Evolutionary conservation across 2,888 invertebrate genomes (phyloP).

Genomic region (Tetramorium bicarinatum): DNA sequence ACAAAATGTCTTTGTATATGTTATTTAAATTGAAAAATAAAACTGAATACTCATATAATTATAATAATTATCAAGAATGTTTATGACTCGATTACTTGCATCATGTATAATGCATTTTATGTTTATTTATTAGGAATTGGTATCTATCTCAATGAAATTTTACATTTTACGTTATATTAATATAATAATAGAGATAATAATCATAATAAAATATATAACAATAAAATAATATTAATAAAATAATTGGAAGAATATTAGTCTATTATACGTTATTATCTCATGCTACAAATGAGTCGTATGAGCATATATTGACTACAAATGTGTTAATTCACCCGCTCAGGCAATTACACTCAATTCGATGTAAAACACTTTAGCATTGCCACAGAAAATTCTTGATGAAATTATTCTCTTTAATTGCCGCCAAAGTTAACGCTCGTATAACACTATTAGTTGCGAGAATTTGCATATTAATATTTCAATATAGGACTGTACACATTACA

Average conservation of each 20-base stretch:
- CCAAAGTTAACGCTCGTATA: slow-evolving; percentile 8
- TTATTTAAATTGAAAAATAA: slow-evolving; percentile 77
- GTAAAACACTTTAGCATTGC: slow-evolving; percentile 73
- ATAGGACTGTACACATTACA: slow-evolving; percentile 14
- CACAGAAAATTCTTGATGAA: slow-evolving; percentile 24
- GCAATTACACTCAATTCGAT: slow-evolving; percentile 65
- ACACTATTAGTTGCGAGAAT: not conserved
- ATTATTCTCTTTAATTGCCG: slow-evolving; percentile 21
- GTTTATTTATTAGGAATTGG: slow-evolving; percentile 75
- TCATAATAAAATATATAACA: slow-evolving; percentile 63
- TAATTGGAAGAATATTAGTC: slow-evolving; percentile 74
- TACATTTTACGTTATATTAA: slow-evolving; percentile 72
- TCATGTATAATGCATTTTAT: slow-evolving; percentile 69
- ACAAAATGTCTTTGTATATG: slow-evolving; percentile 72
- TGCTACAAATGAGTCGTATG: slow-evolving; percentile 73
- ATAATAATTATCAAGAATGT: slow-evolving; percentile 72
- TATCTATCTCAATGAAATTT: slow-evolving; percentile 67
- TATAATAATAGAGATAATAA: slow-evolving; percentile 59
- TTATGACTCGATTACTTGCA: slow-evolving; percentile 65
- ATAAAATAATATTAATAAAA: slow-evolving; percentile 65
- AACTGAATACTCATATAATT: slow-evolving; percentile 67
- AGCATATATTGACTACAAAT: slow-evolving; percentile 74
- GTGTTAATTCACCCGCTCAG: slow-evolving; percentile 70
- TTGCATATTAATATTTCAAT: slow-evolving; percentile 25
- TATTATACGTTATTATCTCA: slow-evolving; percentile 74